A percentile compares a stretch with the other conserved stretches of the same genome.
Evolutionary conservation across 2,113 vertebrate species (phyloP).

Genomic region (Rhinopomastus cyanomelas): DNA sequence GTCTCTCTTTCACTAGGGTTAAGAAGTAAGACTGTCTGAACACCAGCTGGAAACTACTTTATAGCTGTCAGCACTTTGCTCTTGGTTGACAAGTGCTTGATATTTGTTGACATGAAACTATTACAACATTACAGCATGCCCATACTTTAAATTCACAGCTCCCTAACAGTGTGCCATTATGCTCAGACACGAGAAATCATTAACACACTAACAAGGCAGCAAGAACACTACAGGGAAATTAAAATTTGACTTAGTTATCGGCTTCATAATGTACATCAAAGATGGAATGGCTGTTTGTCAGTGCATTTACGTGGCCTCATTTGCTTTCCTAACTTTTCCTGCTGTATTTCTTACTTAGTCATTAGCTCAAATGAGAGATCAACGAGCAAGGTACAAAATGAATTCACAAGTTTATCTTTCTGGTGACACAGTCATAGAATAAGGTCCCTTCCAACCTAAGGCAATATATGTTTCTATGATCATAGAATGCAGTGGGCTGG

Average conservation of each 20-base stretch:
- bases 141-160: conserved; percentile 4
- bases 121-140: conserved; percentile 1
- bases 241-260: conserved; percentile 16
- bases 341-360: not conserved
- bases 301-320: not conserved
- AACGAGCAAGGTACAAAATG: not conserved
- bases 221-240: conserved; percentile 29
- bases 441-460: too few species aligned
- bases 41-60: not conserved
- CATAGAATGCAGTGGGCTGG: too few species aligned
- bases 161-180: not conserved
- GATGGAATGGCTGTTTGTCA: not conserved
- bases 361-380: not conserved
- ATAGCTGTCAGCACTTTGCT: not conserved
- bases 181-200: not conserved
- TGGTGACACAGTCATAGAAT: too few species aligned
- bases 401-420: not conserved
- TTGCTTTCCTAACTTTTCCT: not conserved
- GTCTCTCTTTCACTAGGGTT: not conserved
- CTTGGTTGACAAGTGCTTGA: not conserved
- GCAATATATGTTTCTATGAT: too few species aligned
- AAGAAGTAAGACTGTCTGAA: not conserved
- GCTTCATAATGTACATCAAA: conserved; percentile 1
- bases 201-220: conserved; percentile 13
- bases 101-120: not conserved